Evolutionary conservation across 2,888 invertebrate species (phyloP).

Genomic region (Clivina fossor): DNA sequence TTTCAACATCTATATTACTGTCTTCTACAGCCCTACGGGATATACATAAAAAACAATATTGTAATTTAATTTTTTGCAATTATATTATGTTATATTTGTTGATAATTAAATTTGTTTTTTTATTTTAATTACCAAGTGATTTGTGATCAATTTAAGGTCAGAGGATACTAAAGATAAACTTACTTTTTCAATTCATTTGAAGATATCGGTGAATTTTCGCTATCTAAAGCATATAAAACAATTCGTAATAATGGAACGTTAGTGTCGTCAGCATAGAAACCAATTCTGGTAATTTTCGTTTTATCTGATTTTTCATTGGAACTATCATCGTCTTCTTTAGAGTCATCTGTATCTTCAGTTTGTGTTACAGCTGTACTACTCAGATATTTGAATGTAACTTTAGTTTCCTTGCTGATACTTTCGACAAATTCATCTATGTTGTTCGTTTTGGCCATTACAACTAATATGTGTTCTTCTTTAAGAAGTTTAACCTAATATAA

Average conservation of each 20-base stretch:
- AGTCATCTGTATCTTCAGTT: constrained; percentile 1
- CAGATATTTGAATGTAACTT: constrained; percentile 14
- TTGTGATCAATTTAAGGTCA: not conserved
- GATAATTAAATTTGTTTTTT: not conserved
- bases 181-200: constrained; percentile 38
- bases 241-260: constrained; percentile 37
- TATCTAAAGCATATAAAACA: constrained; percentile 41
- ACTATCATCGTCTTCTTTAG: constrained; percentile 4
- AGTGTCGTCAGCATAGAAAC: too few relatives aligned
- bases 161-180: constrained; percentile 8
- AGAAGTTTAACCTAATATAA: constrained; percentile 57
- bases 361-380: constrained; percentile 10
- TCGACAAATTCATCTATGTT: constrained; percentile 52
- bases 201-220: constrained; percentile 30
- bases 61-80: not conserved
- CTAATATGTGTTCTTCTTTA: constrained; percentile 52
- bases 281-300: too few relatives aligned
- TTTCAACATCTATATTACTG: constrained; percentile 2
- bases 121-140: not conserved
- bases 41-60: not conserved
- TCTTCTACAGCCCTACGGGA: constrained; percentile 6
- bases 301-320: constrained; percentile 7
- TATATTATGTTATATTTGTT: constrained; percentile 5
- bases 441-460: constrained; percentile 53
- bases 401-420: constrained; percentile 44